Base-by-base conservation (phyloP, 2,113 vertebrate genomes). In the Hypanus sabinus region DNA sequence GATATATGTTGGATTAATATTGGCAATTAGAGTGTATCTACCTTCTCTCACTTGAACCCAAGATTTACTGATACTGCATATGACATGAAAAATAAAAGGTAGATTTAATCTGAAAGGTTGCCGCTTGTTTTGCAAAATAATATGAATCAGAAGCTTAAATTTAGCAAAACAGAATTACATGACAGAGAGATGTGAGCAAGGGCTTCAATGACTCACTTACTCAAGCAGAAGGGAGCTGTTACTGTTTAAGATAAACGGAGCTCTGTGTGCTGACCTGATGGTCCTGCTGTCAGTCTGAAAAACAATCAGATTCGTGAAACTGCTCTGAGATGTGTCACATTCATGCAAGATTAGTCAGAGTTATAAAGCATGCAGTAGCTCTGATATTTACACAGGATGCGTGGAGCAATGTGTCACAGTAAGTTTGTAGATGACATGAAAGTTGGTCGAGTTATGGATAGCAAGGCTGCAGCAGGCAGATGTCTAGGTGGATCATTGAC, bases 251-350 rank as follows among this genome's bases (percentile, higher is more conserved):
- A 73, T 36, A 46, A 27, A 73, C 91, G 24, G 91, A 11, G 91
- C 38, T 46, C 8, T 55, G 46, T 71, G 38, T 71, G 68, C 36
- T 73, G 68, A 46, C 91, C 91, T 30, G 22, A 73, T 75, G 70
- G 27, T 93, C 24, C 68, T 71, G 65, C 68, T 71, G 62, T 71
- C 90, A 46, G 68, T 93, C 22, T 93, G 91, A 38, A 71, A 93
- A 93, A 46, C 38, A 27, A 93, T 46, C 70, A 93, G 68, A 73
- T 93, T 93, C 46, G 68, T 55, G 24, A 55, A 93, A 93, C 55
- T 93, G 18, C 70, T 93, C 73, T 93, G 91, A 73, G 24, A 93
- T 73, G 91, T 93, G 68, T 93, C 91, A 93, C 38, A 71, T 75
- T 93, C 91, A 93, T 73, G 91, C 70, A 55, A 75, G 8, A 68